Evolutionary conservation across 2,113 vertebrate genomes (phyloP).

Genomic region (Gambusia affinis): DNA sequence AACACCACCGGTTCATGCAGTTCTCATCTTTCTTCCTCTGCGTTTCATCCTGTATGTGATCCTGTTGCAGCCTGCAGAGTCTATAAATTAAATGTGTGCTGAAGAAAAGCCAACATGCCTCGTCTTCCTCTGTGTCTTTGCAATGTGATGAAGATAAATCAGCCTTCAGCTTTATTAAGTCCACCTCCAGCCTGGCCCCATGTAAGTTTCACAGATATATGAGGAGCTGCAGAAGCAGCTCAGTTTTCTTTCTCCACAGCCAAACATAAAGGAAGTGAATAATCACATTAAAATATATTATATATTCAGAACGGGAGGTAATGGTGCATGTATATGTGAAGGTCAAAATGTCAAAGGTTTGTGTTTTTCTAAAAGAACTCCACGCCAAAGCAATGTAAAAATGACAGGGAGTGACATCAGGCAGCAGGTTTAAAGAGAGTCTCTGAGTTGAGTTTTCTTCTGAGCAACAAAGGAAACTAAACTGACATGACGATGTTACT

Average conservation of each 20-base stretch:
- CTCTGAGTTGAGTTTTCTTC: no score
- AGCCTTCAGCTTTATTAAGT: not conserved
- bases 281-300: not conserved
- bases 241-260: not conserved
- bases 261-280: constrained; percentile 7
- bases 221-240: constrained; percentile 6
- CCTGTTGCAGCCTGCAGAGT: not conserved
- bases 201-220: not conserved
- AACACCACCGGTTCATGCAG: constrained; percentile 1
- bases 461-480: no score
- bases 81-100: not conserved
- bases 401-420: not conserved
- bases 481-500: no score
- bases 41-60: constrained; percentile 6
- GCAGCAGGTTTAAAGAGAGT: not conserved
- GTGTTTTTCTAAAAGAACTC: no score
- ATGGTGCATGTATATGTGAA: not conserved
- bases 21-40: not conserved
- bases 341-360: no score
- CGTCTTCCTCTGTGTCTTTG: not conserved
- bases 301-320: not conserved
- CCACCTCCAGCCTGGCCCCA: not conserved
- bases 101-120: not conserved
- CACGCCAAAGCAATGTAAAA: not conserved
- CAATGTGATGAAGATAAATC: not conserved